phyloP scores from a whole-genome alignment of 2,888 invertebrate genomes.

The Hirtodrosophila histrioides region DNA sequence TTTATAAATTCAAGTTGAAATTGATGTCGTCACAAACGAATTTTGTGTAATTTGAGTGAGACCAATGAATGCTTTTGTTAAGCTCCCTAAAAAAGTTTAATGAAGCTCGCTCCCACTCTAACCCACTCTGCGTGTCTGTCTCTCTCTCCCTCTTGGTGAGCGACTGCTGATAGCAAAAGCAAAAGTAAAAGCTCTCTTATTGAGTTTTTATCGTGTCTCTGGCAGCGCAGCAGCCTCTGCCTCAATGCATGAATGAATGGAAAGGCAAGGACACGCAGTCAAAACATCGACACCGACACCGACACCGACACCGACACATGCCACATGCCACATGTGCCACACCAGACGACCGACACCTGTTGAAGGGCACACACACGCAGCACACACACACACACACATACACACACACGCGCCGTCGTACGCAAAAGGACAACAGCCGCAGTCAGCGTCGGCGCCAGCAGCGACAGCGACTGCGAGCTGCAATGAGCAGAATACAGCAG shows the following conservation, averaged over 20 bases:
- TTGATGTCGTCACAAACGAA: conserved; percentile 56
- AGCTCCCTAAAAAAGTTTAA: conserved; percentile 20
- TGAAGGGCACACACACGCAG: conserved; percentile 64
- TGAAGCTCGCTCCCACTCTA: background rate
- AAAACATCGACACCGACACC: conserved; percentile 51
- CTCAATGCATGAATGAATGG: conserved; percentile 46
- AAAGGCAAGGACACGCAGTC: conserved; percentile 60
- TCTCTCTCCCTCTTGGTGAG: background rate
- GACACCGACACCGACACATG: conserved; percentile 56
- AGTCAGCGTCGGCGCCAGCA: conserved; percentile 38
- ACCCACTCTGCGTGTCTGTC: background rate
- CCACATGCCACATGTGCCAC: conserved; percentile 58
- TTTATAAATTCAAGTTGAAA: conserved; percentile 52
- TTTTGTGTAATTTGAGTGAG: conserved; percentile 44
- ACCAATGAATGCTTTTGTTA: conserved; percentile 42
- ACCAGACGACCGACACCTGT: conserved; percentile 70
- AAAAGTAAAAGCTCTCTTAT: conserved; percentile 41
- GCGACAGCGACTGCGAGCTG: conserved; percentile 20
- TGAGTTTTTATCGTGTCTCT: conserved; percentile 23
- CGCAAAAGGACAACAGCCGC: conserved; percentile 71
- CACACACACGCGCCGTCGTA: conserved; percentile 57
- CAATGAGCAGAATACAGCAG: conserved; percentile 19
- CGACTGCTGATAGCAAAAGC: background rate
- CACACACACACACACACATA: conserved; percentile 29
- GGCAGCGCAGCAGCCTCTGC: conserved; percentile 17